phyloP scores from a whole-genome alignment of 2,888 invertebrate species.

The Coecobrya sp. region DNA sequence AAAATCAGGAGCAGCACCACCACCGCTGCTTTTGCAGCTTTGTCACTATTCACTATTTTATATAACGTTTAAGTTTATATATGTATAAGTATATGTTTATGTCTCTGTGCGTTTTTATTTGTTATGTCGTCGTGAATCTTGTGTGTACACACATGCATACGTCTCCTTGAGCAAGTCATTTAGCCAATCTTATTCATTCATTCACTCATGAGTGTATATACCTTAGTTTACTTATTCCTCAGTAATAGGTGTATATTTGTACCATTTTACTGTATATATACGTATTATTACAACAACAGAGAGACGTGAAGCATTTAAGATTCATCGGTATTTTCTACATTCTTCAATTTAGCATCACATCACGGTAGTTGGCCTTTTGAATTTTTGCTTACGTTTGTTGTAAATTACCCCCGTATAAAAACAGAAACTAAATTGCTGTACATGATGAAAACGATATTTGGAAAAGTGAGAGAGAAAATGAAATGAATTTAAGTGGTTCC shows the following conservation, averaged over 20 bases:
- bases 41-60: too few species aligned
- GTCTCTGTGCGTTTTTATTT: slow-evolving; percentile 14
- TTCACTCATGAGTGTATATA: slow-evolving; percentile 52
- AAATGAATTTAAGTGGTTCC: slow-evolving; percentile 59
- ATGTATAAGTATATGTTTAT: too few species aligned
- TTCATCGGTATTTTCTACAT: slow-evolving; percentile 51
- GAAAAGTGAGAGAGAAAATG: not conserved
- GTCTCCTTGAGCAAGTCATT: slow-evolving; percentile 68
- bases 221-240: not conserved
- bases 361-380: slow-evolving; percentile 59
- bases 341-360: slow-evolving; percentile 66
- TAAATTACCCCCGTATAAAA: not conserved
- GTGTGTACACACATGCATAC: slow-evolving; percentile 29
- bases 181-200: slow-evolving; percentile 60
- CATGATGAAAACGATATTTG: not conserved
- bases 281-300: slow-evolving; percentile 14
- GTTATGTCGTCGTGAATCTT: slow-evolving; percentile 27
- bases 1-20: slow-evolving; percentile 12
- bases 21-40: not conserved
- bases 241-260: not conserved
- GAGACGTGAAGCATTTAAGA: slow-evolving; percentile 34
- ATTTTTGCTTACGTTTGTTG: slow-evolving; percentile 65
- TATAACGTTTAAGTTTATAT: not conserved
- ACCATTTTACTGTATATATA: not conserved
- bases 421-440: slow-evolving; percentile 44